Conservation (phyloP, 2,888 invertebrate species). For the Ptilodon capucinus region DNA sequence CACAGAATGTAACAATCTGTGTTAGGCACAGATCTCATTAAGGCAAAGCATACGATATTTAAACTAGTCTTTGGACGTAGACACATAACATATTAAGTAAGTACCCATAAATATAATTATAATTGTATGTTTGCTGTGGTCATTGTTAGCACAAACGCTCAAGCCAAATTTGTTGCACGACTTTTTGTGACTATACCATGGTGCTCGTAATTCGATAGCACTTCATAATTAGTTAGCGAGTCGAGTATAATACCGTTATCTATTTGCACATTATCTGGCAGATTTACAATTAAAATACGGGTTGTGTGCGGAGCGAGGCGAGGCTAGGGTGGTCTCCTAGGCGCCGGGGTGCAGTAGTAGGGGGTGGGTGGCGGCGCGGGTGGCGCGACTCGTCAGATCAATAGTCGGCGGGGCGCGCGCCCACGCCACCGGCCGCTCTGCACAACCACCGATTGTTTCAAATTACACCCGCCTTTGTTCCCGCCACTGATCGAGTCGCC, state of each 20-base stretch:
- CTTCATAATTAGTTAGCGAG: slow-evolving; percentile 76
- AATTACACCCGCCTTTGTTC: slow-evolving; percentile 81
- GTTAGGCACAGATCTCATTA: slow-evolving; percentile 22
- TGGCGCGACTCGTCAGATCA: slow-evolving; percentile 74
- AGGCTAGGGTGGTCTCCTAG: slow-evolving; percentile 45
- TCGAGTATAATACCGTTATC: slow-evolving; percentile 79
- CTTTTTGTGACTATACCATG: slow-evolving; percentile 28
- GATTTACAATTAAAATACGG: slow-evolving; percentile 83
- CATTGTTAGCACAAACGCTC: background rate
- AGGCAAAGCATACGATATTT: background rate
- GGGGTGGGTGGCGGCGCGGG: slow-evolving; percentile 41
- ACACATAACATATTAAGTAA: background rate
- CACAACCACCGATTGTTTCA: slow-evolving; percentile 79
- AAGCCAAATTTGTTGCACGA: slow-evolving; percentile 27
- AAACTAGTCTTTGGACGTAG: background rate
- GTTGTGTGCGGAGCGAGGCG: slow-evolving; percentile 55
- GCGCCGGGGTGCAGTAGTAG: slow-evolving; percentile 37
- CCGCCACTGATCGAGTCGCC: slow-evolving; percentile 77
- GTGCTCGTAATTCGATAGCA: slow-evolving; percentile 59
- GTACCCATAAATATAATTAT: background rate
- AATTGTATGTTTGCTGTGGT: background rate
- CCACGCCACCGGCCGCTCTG: slow-evolving; percentile 68
- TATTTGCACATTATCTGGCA: slow-evolving; percentile 82
- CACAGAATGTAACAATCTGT: slow-evolving; percentile 24
- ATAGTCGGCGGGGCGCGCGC: slow-evolving; percentile 78